Conservation (phyloP, 1,140 invertebrate genomes). For the Meloidogyne exigua region DNA sequence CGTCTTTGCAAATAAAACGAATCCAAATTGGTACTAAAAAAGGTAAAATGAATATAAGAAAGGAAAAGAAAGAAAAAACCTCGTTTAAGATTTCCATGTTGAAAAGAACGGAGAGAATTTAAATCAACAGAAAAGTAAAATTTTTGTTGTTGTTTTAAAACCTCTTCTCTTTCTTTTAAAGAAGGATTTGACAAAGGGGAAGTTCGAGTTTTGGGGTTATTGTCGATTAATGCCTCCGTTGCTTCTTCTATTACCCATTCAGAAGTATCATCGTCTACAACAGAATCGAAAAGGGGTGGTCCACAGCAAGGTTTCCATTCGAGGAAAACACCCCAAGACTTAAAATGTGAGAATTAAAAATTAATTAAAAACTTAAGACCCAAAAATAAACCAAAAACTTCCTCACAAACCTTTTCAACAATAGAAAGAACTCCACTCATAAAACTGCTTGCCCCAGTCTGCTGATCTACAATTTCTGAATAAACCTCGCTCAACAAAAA, state of each 20-base stretch:
- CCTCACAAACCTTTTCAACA: conserved; percentile 43
- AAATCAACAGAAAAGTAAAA: conserved; percentile 39
- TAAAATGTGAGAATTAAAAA: too few relatives aligned
- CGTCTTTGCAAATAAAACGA: conserved; percentile 52
- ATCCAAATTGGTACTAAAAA: conserved; percentile 37
- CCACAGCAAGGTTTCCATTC: conserved; percentile 49
- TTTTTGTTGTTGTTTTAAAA: conserved; percentile 28
- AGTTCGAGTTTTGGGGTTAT: neutral
- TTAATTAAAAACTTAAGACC: too few relatives aligned
- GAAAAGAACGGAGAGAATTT: conserved; percentile 49
- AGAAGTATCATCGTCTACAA: conserved; percentile 22
- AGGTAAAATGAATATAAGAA: too few relatives aligned
- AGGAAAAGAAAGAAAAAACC: too few relatives aligned
- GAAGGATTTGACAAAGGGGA: conserved; percentile 14
- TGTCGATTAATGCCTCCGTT: neutral
- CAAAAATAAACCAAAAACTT: neutral
- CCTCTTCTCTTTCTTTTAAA: neutral
- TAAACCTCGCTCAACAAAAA: conserved; percentile 47
- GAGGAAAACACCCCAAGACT: conserved; percentile 39
- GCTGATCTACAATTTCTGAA: conserved; percentile 48
- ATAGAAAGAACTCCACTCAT: conserved; percentile 46
- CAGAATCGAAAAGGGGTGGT: neutral
- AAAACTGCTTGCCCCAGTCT: conserved; percentile 30
- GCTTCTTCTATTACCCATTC: conserved; percentile 53
- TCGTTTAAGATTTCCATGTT: conserved; percentile 40